phyloP scores from a whole-genome alignment of 2,888 invertebrate species.

The Sinotaia quadrata region DNA sequence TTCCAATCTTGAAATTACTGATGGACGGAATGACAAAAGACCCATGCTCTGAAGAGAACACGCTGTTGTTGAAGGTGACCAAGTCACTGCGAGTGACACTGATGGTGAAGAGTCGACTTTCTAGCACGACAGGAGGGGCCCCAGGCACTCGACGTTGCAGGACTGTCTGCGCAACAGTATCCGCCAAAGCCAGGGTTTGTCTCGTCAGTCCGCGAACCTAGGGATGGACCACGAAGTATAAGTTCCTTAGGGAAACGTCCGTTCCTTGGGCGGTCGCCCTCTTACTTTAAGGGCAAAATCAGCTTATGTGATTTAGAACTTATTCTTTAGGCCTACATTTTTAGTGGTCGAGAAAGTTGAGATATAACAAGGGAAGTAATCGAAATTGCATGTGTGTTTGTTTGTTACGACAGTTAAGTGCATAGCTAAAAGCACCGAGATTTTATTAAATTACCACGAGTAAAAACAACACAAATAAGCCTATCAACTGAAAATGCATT shows the following conservation, averaged over 20 bases:
- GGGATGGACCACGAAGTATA: neutral
- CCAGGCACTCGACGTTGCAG: slow-evolving; percentile 49
- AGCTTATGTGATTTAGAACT: no score
- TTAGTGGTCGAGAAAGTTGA: no score
- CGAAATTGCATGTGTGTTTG: no score
- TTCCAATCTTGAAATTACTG: slow-evolving; percentile 34
- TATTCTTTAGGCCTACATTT: no score
- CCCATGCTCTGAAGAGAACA: slow-evolving; percentile 36
- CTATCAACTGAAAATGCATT: no score
- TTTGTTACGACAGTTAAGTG: no score
- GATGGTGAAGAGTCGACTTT: slow-evolving; percentile 45
- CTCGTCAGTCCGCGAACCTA: slow-evolving; percentile 50
- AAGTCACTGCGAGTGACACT: slow-evolving; percentile 43
- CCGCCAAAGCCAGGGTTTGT: slow-evolving; percentile 46
- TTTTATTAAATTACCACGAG: no score
- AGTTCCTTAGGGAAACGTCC: neutral
- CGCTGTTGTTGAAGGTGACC: slow-evolving; percentile 41
- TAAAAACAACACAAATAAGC: no score
- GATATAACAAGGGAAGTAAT: no score
- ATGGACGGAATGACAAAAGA: slow-evolving; percentile 45
- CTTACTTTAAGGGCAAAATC: no score
- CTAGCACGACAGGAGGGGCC: slow-evolving; percentile 43
- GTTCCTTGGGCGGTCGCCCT: neutral
- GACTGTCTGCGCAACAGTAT: slow-evolving; percentile 45
- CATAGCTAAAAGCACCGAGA: no score